Conservation (phyloP, 2,113 vertebrate species). For the Plestiodon gilberti region DNA sequence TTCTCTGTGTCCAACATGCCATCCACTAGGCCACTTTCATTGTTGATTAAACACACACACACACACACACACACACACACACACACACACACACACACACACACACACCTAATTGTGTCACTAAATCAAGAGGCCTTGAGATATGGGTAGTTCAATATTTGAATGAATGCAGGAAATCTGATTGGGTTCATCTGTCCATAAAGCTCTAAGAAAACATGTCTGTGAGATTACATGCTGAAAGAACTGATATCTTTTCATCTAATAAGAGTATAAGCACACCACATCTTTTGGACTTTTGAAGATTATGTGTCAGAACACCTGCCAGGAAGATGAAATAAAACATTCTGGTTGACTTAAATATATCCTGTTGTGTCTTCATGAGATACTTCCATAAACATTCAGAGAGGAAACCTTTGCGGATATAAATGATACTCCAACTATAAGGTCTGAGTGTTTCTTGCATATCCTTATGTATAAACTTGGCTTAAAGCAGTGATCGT, state of each 20-base stretch:
- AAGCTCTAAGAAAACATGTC: slow-evolving; percentile 16
- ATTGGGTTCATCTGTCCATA: background rate
- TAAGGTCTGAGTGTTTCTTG: background rate
- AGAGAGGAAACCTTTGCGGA: background rate
- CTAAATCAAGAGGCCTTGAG: background rate
- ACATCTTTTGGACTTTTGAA: background rate
- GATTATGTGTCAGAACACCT: slow-evolving; percentile 2
- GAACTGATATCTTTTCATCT: slow-evolving; percentile 31
- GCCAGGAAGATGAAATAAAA: slow-evolving; percentile 23
- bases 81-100: too few species aligned
- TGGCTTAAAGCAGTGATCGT: background rate
- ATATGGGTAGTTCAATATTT: background rate
- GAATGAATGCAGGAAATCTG: slow-evolving; percentile 15
- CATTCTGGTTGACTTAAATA: slow-evolving; percentile 8
- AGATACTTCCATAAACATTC: slow-evolving; percentile 15
- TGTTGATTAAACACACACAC: too few species aligned
- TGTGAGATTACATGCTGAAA: slow-evolving; percentile 13
- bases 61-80: too few species aligned
- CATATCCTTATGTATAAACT: background rate
- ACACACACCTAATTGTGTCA: background rate
- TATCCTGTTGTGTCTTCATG: background rate
- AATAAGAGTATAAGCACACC: slow-evolving; percentile 13
- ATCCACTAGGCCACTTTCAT: background rate
- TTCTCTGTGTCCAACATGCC: background rate
- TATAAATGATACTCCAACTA: background rate